phyloP scores from a whole-genome alignment of 2,888 invertebrate genomes.

The Idaea biselata region DNA sequence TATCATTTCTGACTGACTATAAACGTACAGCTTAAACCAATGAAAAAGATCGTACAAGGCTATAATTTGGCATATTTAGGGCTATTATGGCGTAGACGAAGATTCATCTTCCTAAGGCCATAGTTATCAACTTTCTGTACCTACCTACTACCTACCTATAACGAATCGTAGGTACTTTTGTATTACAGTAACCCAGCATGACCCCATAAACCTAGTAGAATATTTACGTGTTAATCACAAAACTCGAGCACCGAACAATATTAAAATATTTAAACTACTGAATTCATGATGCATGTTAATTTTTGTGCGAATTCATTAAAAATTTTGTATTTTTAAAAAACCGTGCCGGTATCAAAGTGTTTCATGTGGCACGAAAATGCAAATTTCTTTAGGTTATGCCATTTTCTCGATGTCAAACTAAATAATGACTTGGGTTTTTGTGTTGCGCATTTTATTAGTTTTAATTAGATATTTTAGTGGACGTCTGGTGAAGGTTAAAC shows the following conservation, averaged over 20 bases:
- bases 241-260: not conserved
- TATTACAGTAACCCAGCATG: not conserved
- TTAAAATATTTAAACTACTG: not conserved
- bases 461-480: slow-evolving; percentile 31
- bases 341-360: slow-evolving; percentile 53
- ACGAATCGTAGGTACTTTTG: too few species aligned
- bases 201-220: not conserved
- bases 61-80: too few species aligned
- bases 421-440: slow-evolving; percentile 52
- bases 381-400: slow-evolving; percentile 52
- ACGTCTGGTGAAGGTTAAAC: not conserved
- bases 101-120: too few species aligned
- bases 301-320: slow-evolving; percentile 67
- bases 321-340: slow-evolving; percentile 57
- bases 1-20: too few species aligned
- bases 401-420: slow-evolving; percentile 62
- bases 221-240: not conserved
- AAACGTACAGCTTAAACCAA: too few species aligned
- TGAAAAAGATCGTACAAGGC: too few species aligned
- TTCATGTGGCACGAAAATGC: slow-evolving; percentile 77
- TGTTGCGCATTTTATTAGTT: slow-evolving; percentile 22
- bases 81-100: too few species aligned
- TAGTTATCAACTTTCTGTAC: too few species aligned
- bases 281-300: slow-evolving; percentile 45
- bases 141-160: too few species aligned